Percentiles rank a stretch among this genome's conserved stretches.
Evolutionary conservation across 2,797 vertebrate genomes (phyloP).

Genomic region (Eulemur albifrons): DNA sequence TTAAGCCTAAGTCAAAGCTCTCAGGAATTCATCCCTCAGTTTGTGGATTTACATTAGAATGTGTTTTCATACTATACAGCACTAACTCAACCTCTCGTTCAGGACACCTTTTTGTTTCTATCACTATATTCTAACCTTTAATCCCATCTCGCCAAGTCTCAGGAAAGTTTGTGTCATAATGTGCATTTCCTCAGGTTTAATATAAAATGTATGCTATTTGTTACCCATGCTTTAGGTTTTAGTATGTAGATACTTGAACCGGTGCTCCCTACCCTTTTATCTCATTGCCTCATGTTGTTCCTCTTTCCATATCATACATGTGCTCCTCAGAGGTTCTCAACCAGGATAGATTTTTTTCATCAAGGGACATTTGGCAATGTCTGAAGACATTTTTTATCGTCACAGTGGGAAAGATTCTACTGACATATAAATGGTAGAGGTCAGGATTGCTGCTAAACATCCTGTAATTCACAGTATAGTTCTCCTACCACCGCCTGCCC

Average conservation of each 20-base stretch:
- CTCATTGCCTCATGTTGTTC: rapidly evolving
- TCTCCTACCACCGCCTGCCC: rapidly evolving
- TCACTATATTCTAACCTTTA: not conserved
- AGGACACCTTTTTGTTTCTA: not conserved
- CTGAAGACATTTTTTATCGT: not conserved
- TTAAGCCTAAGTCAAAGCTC: not conserved
- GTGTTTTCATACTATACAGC: not conserved
- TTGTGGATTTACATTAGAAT: not conserved
- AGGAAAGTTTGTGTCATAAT: not conserved
- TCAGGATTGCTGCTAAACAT: not conserved
- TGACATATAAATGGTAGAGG: not conserved
- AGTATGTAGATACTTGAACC: not conserved
- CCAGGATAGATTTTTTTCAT: not conserved
- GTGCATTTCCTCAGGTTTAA: not conserved
- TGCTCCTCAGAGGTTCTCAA: not conserved
- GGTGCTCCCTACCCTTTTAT: not conserved
- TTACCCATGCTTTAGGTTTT: not conserved
- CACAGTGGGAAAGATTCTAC: not conserved
- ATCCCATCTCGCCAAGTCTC: not conserved
- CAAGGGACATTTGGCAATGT: not conserved
- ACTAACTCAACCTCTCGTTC: not conserved
- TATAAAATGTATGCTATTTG: not conserved
- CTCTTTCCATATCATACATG: not conserved
- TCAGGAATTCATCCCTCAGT: not conserved
- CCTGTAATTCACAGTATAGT: not conserved